phyloP scores from a whole-genome alignment of 2,888 invertebrate species.

The Pardosa pseudoannulata region DNA sequence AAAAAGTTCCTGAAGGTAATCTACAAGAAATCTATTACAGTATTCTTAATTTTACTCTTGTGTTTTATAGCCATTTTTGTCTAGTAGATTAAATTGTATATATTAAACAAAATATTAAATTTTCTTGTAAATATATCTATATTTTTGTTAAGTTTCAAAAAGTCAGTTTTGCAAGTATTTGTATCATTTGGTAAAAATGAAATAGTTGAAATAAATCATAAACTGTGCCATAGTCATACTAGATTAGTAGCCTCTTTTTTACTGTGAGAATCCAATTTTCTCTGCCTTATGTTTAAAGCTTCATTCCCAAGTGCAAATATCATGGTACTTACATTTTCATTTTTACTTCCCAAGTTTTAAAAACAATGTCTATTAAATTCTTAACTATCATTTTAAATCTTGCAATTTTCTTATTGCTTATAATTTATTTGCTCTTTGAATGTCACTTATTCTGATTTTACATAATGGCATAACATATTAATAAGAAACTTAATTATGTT shows the following conservation, averaged over 20 bases:
- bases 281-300: constrained; percentile 1
- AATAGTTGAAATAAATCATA: too few relatives aligned
- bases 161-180: background rate
- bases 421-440: too few relatives aligned
- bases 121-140: background rate
- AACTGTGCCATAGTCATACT: background rate
- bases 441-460: too few relatives aligned
- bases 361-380: too few relatives aligned
- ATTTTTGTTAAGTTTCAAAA: too few relatives aligned
- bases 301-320: constrained; percentile 5
- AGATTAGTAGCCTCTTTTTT: background rate
- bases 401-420: too few relatives aligned
- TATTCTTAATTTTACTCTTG: background rate
- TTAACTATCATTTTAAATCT: too few relatives aligned
- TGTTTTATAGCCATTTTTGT: background rate
- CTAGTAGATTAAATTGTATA: background rate
- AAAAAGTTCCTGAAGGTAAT: background rate
- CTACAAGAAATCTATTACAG: background rate
- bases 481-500: too few relatives aligned
- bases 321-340: background rate
- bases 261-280: background rate
- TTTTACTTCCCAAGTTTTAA: too few relatives aligned
- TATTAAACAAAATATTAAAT: background rate
- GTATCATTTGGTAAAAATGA: too few relatives aligned
- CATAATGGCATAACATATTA: too few relatives aligned